phyloP scores from a whole-genome alignment of 2,888 invertebrate genomes.

The Operophtera brumata region DNA sequence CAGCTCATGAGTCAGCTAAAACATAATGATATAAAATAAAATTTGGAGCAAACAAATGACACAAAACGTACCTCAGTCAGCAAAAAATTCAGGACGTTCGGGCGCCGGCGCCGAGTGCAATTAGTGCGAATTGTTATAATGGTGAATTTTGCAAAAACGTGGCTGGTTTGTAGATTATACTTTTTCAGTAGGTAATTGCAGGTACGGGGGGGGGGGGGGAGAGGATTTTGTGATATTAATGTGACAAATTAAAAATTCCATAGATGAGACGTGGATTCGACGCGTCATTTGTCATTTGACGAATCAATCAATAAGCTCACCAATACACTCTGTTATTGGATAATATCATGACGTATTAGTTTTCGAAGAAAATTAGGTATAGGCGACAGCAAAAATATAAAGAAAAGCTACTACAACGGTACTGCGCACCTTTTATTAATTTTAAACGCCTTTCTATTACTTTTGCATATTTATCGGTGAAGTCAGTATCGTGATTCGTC shows the following conservation, averaged over 20 bases:
- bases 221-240: background rate
- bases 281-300: background rate
- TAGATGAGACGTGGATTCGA: background rate
- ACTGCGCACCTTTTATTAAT: too few relatives aligned
- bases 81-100: constrained; percentile 28
- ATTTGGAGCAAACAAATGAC: constrained; percentile 28
- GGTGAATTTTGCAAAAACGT: constrained; percentile 14
- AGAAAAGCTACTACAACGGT: too few relatives aligned
- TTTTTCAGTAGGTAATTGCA: constrained; percentile 14
- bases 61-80: constrained; percentile 29
- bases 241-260: constrained; percentile 12
- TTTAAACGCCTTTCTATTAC: too few relatives aligned
- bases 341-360: too few relatives aligned
- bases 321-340: too few relatives aligned
- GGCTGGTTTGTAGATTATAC: constrained; percentile 4
- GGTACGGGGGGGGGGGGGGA: background rate
- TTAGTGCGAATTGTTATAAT: constrained; percentile 36
- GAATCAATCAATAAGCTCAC: background rate
- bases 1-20: too few relatives aligned
- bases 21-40: constrained; percentile 28
- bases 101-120: constrained; percentile 30
- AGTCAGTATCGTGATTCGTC: too few relatives aligned
- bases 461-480: too few relatives aligned
- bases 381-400: too few relatives aligned
- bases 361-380: too few relatives aligned